Evolutionary conservation across 1,140 invertebrate species (phyloP).

Genomic region (Bacillus rossius): DNA sequence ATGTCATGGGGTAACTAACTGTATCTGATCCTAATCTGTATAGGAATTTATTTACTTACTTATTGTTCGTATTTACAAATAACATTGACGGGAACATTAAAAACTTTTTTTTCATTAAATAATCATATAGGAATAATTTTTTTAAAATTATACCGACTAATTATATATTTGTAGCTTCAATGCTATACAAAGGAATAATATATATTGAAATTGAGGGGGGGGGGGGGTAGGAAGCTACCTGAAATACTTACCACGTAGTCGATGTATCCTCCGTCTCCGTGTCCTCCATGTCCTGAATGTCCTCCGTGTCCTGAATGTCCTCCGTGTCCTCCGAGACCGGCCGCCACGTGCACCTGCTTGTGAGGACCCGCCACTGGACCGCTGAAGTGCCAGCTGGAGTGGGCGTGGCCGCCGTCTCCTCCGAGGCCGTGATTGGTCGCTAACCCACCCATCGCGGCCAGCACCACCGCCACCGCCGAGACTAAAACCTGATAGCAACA

Average conservation of each 20-base stretch:
- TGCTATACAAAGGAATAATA: too few relatives aligned
- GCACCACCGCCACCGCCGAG: too few relatives aligned
- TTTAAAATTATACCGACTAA: neutral
- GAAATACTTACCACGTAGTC: neutral
- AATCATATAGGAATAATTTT: neutral
- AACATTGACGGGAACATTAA: neutral
- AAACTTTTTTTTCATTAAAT: neutral
- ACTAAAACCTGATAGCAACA: too few relatives aligned
- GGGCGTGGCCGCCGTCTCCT: slow-evolving; percentile 23
- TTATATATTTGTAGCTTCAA: too few relatives aligned
- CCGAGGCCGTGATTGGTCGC: too few relatives aligned
- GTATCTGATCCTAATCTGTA: too few relatives aligned
- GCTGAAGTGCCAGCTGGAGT: slow-evolving; percentile 42
- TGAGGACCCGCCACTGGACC: slow-evolving; percentile 40
- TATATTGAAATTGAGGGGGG: too few relatives aligned
- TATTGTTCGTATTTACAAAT: neutral
- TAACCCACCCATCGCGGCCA: too few relatives aligned
- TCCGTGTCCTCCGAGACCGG: neutral
- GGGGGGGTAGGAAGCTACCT: neutral
- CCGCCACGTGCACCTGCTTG: slow-evolving; percentile 24
- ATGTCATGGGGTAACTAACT: too few relatives aligned
- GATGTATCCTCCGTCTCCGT: neutral
- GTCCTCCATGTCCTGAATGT: neutral
- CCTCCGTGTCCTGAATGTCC: neutral
- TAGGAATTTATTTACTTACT: neutral